These are phyloP conservation scores for Drosophila ficusphila DNA, from an alignment of 1,140 invertebrate species.

Conservation along the genomic window DNA sequence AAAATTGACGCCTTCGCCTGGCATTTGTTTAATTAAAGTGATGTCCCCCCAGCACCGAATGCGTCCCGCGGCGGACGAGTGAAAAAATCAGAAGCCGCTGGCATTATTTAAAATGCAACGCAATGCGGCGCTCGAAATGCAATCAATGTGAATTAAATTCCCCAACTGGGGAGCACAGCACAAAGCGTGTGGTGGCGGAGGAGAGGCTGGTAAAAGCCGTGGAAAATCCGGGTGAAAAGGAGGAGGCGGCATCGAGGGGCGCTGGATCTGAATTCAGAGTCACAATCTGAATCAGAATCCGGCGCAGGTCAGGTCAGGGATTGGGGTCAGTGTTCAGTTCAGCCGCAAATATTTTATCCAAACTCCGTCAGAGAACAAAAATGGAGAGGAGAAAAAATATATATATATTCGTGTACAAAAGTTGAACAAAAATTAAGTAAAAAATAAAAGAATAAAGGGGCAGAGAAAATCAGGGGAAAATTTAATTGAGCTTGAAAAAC, in stretches of 20 bases:
- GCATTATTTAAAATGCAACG: slow-evolving; percentile 82
- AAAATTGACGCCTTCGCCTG: slow-evolving; percentile 64
- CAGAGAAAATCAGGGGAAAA: slow-evolving; percentile 38
- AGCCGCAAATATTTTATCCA: slow-evolving; percentile 69
- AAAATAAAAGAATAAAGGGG: background rate
- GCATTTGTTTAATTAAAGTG: slow-evolving; percentile 82
- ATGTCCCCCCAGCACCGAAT: slow-evolving; percentile 35
- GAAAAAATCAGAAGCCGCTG: slow-evolving; percentile 66
- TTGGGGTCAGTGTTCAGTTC: slow-evolving; percentile 55
- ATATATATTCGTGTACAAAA: slow-evolving; percentile 40
- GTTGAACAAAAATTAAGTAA: slow-evolving; percentile 12
- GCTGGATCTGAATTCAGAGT: slow-evolving; percentile 35
- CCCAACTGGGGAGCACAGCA: slow-evolving; percentile 54
- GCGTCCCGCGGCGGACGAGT: slow-evolving; percentile 15
- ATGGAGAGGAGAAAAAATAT: slow-evolving; percentile 8
- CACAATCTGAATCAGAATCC: slow-evolving; percentile 43
- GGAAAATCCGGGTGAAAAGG: background rate
- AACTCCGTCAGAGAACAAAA: slow-evolving; percentile 37
- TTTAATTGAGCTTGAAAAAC: slow-evolving; percentile 79
- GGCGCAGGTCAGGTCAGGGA: slow-evolving; percentile 40
- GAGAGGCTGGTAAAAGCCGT: background rate
- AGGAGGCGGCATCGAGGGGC: background rate
- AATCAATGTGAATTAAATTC: slow-evolving; percentile 82
- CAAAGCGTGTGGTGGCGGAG: slow-evolving; percentile 26
- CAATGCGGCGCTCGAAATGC: slow-evolving; percentile 78